Conservation (phyloP, 2,888 invertebrate genomes). For the Diploptera punctata region DNA sequence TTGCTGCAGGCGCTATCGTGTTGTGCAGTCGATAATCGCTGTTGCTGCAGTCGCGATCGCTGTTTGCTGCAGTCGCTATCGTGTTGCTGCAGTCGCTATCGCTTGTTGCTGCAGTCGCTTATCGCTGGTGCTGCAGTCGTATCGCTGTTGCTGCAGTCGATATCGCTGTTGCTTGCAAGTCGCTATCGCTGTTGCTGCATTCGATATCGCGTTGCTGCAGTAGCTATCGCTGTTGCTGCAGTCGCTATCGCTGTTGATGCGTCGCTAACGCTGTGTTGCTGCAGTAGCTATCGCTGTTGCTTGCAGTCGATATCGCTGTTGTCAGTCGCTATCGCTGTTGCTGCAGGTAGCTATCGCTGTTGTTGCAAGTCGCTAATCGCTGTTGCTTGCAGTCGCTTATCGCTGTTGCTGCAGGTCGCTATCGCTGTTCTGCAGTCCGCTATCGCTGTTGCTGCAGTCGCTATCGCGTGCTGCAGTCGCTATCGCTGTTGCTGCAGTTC, state of each 20-base stretch:
- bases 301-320: background rate
- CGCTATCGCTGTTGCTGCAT: background rate
- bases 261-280: constrained; percentile 1
- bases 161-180: background rate
- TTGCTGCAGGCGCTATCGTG: background rate
- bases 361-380: no score
- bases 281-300: background rate
- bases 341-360: background rate
- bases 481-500: background rate
- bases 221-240: no score
- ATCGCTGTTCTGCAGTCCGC: background rate
- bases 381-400: background rate
- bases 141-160: background rate
- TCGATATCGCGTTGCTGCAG: background rate
- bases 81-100: constrained; percentile 2
- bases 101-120: constrained; percentile 1
- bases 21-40: background rate
- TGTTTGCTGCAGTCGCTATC: background rate
- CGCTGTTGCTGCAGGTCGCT: constrained; percentile 1
- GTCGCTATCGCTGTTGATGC: no score
- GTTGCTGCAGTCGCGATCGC: background rate
- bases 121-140: background rate
- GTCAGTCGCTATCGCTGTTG: background rate
- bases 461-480: background rate
- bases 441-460: background rate